phyloP scores from a whole-genome alignment of 2,888 invertebrate genomes.

The Onthophagus sagittarius region DNA sequence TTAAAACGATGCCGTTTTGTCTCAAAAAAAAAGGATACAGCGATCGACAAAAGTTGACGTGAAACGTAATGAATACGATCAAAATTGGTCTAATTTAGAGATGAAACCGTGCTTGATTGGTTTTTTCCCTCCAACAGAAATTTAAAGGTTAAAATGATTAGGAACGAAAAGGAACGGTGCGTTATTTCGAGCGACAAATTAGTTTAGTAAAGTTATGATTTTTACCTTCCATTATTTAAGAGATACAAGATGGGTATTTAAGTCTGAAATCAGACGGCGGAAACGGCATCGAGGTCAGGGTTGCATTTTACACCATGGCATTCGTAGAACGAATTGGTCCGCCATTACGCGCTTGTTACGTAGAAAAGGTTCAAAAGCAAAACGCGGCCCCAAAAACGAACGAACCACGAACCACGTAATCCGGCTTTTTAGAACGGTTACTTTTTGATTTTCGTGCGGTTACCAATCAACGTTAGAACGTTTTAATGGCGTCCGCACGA shows the following conservation, averaged over 20 bases:
- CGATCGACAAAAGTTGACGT: not conserved
- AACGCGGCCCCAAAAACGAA: conserved; percentile 4
- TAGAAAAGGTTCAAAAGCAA: too few relatives aligned
- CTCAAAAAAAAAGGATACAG: not conserved
- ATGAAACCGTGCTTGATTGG: not conserved
- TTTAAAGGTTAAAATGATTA: not conserved
- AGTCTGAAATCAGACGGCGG: conserved; percentile 31
- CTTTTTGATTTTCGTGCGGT: conserved; percentile 21
- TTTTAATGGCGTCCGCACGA: conserved; percentile 41
- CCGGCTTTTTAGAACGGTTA: conserved; percentile 2
- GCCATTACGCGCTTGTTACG: conserved; percentile 60
- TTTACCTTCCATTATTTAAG: conserved; percentile 48
- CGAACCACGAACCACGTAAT: not conserved
- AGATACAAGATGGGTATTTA: conserved; percentile 38
- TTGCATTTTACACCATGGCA: conserved; percentile 28
- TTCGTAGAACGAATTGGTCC: conserved; percentile 59
- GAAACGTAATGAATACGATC: not conserved
- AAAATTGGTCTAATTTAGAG: not conserved
- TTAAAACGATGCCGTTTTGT: not conserved
- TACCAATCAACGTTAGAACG: conserved; percentile 22
- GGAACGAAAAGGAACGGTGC: not conserved
- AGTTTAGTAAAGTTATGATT: conserved; percentile 16
- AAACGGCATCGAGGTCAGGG: conserved; percentile 44
- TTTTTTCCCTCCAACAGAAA: conserved; percentile 3
- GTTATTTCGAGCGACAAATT: too few relatives aligned